A percentile compares a stretch with the other conserved stretches of the same genome.
These are phyloP conservation scores for Drosophila kokeensis DNA, from an alignment of 2,888 invertebrate species.

Conservation along the genomic window DNA sequence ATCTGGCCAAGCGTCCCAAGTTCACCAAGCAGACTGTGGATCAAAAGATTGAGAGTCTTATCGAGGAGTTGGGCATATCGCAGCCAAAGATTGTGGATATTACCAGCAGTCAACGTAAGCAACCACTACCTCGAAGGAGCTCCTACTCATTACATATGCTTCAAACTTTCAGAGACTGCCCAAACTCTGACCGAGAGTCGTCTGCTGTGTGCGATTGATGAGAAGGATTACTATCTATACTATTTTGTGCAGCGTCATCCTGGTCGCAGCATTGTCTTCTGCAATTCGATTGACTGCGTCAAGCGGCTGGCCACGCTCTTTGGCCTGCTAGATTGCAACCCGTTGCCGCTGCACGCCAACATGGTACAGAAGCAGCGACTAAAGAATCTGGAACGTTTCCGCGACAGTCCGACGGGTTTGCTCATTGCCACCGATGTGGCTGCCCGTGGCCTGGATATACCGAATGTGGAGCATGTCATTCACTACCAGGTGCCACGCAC, in stretches of 20 bases:
- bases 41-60: slow-evolving; percentile 91
- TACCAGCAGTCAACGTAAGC: slow-evolving; percentile 89
- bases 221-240: slow-evolving; percentile 96
- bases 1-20: slow-evolving; percentile 83
- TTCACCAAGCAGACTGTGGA: slow-evolving; percentile 89
- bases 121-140: fast-evolving
- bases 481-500: slow-evolving; percentile 98
- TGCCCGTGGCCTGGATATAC: slow-evolving; percentile 98
- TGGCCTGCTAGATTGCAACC: slow-evolving; percentile 89
- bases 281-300: slow-evolving; percentile 97
- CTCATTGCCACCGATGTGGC: slow-evolving; percentile 98
- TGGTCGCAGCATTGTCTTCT: slow-evolving; percentile 97
- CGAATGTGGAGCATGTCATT: slow-evolving; percentile 96
- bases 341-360: slow-evolving; percentile 92
- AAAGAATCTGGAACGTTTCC: slow-evolving; percentile 96
- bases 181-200: slow-evolving; percentile 93
- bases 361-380: slow-evolving; percentile 98
- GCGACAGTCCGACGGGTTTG: slow-evolving; percentile 89
- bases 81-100: slow-evolving; percentile 97
- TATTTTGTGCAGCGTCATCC: slow-evolving; percentile 94
- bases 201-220: slow-evolving; percentile 90
- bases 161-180: slow-evolving; percentile 88
- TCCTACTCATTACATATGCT: neutral
- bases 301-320: slow-evolving; percentile 91
- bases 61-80: slow-evolving; percentile 93